Conservation (phyloP, 2,888 invertebrate species). For the Sepiola atlantica region DNA sequence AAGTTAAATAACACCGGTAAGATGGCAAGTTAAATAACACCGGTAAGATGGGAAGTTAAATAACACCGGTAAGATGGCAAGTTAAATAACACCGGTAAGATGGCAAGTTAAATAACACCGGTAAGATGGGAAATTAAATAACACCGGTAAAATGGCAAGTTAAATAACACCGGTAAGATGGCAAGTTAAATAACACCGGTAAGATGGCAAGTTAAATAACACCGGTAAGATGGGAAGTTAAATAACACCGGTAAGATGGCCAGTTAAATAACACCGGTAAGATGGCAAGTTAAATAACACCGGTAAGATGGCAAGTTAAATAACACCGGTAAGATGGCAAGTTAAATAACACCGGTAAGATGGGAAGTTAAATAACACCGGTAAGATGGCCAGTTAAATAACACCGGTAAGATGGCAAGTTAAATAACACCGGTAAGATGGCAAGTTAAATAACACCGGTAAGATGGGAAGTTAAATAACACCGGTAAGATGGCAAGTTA, state of each 20-base stretch:
- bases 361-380: constrained; percentile 99
- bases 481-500: constrained; percentile 98
- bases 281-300: constrained; percentile 99
- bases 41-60: constrained; percentile 99
- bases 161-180: constrained; percentile 99
- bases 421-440: constrained; percentile 99
- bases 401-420: constrained; percentile 99
- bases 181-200: constrained; percentile 99
- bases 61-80: constrained; percentile 99
- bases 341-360: constrained; percentile 99
- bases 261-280: constrained; percentile 99
- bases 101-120: constrained; percentile 99
- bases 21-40: constrained; percentile 99
- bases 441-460: constrained; percentile 99
- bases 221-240: constrained; percentile 98
- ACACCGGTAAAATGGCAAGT: too few relatives aligned
- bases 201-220: constrained; percentile 99
- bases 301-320: constrained; percentile 99
- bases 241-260: constrained; percentile 99
- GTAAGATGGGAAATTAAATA: too few relatives aligned
- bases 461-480: constrained; percentile 99
- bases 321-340: constrained; percentile 99
- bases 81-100: constrained; percentile 99
- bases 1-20: constrained; percentile 99
- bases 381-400: constrained; percentile 99